Conservation (phyloP, 2,888 invertebrate genomes). For the Ypsolopha scabrella region DNA sequence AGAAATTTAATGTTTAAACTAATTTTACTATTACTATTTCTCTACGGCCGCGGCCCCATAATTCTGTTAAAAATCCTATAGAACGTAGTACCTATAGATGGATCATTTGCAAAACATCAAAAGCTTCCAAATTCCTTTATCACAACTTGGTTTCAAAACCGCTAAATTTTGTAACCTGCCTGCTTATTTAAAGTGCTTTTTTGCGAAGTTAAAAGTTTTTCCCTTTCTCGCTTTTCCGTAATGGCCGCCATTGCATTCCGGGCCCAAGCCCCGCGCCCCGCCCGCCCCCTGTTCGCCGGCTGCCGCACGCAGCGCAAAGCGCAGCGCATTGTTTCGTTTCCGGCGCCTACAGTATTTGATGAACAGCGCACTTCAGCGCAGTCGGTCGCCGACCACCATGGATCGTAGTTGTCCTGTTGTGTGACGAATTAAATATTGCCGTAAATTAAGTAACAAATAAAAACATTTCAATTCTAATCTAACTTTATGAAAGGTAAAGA, state of each 20-base stretch:
- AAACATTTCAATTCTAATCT: conserved; percentile 16
- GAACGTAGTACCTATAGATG: no score
- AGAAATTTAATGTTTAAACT: no score
- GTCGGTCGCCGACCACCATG: conserved; percentile 59
- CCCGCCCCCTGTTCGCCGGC: not conserved
- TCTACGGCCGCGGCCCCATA: no score
- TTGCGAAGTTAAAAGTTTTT: not conserved
- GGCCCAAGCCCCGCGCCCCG: not conserved
- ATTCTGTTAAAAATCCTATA: no score
- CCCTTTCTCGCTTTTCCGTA: not conserved
- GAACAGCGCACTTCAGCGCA: conserved; percentile 31
- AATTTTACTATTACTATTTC: no score
- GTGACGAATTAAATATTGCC: conserved; percentile 1
- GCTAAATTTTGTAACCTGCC: no score
- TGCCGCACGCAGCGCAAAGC: conserved; percentile 9
- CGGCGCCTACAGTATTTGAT: conserved; percentile 12
- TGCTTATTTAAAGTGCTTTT: no score
- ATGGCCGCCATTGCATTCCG: not conserved
- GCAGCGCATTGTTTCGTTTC: conserved; percentile 17
- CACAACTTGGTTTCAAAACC: no score
- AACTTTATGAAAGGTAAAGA: conserved; percentile 33
- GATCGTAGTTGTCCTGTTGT: conserved; percentile 48
- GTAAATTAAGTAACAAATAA: not conserved
- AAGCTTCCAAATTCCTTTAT: no score
- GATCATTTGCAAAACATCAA: no score